phyloP scores from a whole-genome alignment of 2,888 invertebrate species.

The Ichneumoninae sp. region DNA sequence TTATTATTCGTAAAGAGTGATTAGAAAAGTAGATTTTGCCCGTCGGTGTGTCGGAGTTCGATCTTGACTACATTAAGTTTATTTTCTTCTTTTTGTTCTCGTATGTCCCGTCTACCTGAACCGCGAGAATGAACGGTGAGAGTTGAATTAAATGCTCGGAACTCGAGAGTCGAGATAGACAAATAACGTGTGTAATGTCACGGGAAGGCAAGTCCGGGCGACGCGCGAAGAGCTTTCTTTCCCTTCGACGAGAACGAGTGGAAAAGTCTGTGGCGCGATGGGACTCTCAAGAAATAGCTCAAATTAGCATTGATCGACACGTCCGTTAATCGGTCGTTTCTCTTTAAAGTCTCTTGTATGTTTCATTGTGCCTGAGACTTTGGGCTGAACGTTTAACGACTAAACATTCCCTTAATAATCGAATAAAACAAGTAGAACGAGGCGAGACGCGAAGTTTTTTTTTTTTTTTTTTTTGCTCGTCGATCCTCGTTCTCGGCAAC shows the following conservation, averaged over 20 bases:
- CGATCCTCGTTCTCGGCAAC: neutral
- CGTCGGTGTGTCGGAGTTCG: slow-evolving; percentile 24
- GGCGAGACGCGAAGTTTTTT: slow-evolving; percentile 8
- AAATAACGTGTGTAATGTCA: slow-evolving; percentile 14
- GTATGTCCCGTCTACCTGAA: slow-evolving; percentile 23
- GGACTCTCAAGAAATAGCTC: slow-evolving; percentile 7
- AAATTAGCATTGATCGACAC: slow-evolving; percentile 1
- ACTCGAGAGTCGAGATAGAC: neutral
- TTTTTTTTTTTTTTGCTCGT: neutral
- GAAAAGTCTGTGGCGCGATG: neutral
- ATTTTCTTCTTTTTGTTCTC: slow-evolving; percentile 30
- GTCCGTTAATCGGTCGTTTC: neutral
- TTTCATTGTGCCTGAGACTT: slow-evolving; percentile 21
- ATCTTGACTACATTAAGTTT: slow-evolving; percentile 29
- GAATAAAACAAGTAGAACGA: neutral
- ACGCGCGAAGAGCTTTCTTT: neutral
- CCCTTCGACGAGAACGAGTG: slow-evolving; percentile 1
- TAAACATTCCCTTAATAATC: slow-evolving; percentile 41
- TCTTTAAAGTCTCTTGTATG: neutral
- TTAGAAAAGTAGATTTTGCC: slow-evolving; percentile 20
- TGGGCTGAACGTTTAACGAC: slow-evolving; percentile 34
- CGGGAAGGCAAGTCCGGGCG: neutral
- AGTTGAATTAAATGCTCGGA: slow-evolving; percentile 18
- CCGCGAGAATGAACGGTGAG: slow-evolving; percentile 11
- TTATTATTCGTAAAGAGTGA: slow-evolving; percentile 1